Evolutionary conservation across 2,888 invertebrate species (phyloP).

Genomic region (Gastracanthus pulcherrimus): DNA sequence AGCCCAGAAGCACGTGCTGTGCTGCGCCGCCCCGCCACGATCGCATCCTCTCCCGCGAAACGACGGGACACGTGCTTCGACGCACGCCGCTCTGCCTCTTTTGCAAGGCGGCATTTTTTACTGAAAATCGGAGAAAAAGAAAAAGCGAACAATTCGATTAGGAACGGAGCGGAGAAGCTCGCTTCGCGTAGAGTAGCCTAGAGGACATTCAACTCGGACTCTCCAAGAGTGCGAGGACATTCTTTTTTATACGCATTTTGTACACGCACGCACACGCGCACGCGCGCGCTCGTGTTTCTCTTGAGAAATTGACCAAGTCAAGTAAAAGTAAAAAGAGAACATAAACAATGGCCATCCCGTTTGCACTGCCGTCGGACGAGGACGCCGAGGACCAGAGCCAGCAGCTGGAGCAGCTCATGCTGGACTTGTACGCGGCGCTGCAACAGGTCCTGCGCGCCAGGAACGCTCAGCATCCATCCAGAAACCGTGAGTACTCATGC

Average conservation of each 20-base stretch:
- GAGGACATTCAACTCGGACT: constrained; percentile 27
- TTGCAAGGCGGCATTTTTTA: not conserved
- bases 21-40: constrained; percentile 1
- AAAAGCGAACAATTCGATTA: not conserved
- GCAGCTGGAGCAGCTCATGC: constrained; percentile 74
- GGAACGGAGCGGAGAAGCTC: not conserved
- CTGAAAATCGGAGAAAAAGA: not conserved
- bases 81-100: not conserved
- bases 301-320: not conserved
- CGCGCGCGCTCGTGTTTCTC: not conserved
- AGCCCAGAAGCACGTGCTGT: constrained; percentile 39
- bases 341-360: constrained; percentile 73
- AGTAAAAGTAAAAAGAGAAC: not conserved
- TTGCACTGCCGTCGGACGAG: constrained; percentile 72
- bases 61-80: constrained; percentile 18
- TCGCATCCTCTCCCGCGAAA: not conserved
- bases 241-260: constrained; percentile 13
- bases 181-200: not conserved
- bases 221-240: constrained; percentile 9
- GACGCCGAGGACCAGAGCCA: constrained; percentile 67
- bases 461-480: constrained; percentile 69
- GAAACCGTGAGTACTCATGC: constrained; percentile 75
- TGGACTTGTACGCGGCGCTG: constrained; percentile 73
- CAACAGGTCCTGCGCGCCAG: constrained; percentile 75
- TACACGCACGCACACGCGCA: not conserved